Base-by-base conservation (phyloP, 1,140 invertebrate genomes). In the Brachionus rotundiformis region DNA sequence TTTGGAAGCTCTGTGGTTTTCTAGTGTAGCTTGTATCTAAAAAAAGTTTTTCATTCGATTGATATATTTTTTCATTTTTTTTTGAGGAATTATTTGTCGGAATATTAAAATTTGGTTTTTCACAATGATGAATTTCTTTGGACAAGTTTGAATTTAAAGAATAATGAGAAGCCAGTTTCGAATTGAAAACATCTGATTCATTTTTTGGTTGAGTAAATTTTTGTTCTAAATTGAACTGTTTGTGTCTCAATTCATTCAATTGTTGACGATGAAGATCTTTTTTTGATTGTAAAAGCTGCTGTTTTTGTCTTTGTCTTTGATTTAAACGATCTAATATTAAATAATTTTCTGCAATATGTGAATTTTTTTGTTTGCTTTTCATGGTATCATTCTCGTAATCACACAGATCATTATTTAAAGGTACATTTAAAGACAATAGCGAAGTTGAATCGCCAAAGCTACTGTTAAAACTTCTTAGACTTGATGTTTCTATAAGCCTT, bases 301-400 rank as follows among this genome's bases (percentile, higher is more conserved):
- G n/a, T n/a, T 73, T 73, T 73, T 44, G 68, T 25, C 41, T 29
- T 44, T 73, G 68, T 73, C 41, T 73, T 25, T 44, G 33, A 73
- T 73, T 73, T 11, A 73, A 44, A 19, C 68, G 25, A 25, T 73
- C 68, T 39, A 73, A 73, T 31, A 73, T 13, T n/a, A 73, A 16
- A 73, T 31, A 73, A 44, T 73, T 73, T 44, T 73, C 39, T 10
- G 68, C 68, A 19, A 73, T 27, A 13, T 29, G 36, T 1, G 68
- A 25, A 1, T 25, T 11, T 44, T 73, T 44, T 10, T 19, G 16
- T 44, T 73, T 41, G 3, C 13, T 19, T 4, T 10, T 0, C 23
- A 11, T 25, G 19, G 3, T 73, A 25, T 44, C 4, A 25, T 36
- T 31, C 6, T 36, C 3, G 8, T n/a, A n/a, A n/a, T 16, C 8